Evolutionary conservation across 2,113 vertebrate genomes (phyloP), one percentile per base, ranked within the genome.

Genomic region (Rhinolophus ferrumequinum): DNA sequence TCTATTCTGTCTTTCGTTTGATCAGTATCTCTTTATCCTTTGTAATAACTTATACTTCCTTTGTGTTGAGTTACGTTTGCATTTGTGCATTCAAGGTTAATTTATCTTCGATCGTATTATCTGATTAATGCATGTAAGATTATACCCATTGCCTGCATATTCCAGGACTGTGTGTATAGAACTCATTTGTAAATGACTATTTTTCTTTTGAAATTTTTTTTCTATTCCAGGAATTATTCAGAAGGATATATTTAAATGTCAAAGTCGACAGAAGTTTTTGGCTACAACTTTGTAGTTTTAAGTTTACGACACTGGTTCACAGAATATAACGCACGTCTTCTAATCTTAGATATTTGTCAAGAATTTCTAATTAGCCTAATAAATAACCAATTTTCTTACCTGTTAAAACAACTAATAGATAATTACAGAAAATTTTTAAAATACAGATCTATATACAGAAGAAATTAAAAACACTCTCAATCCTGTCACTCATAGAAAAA

Each of bases 81-180:
- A 22, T 35, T 88, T 91, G 79, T 60, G 22, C 64, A 96, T 28
- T 54, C 41, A 80, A 84, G 54, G 7, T 58, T 91, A 50, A 79
- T 85, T 95, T 92, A 83, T 75, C 77, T 80, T 67, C 30, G 84
- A 69, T 92, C 75, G 72, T 60, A 82, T 82, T 86, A 93, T 93
- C 92, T 82, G 72, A 81, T 52, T 54, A 95, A 89, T 58, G 35
- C 33, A 86, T 50, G 4, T 62, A 94, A 88, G 2, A 94, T 28
- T 44, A 80, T 12, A 62, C 1, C 22, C 22, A 75, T 24, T 69
- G 35, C 35, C 52, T 86, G 22, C n/a, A 41, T 54, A 89, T 28
- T 77, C 64, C 13, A 93, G 38, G 26, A 50, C n/a, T 82, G 1
- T 52, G 69, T 33, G 30, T 90, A 64, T 58, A 87, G 58, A 86